A percentile compares a stretch with the other conserved stretches of the same genome.
Evolutionary conservation across 2,797 vertebrate species (phyloP).

Genomic region (Poeciliopsis gracilis): DNA sequence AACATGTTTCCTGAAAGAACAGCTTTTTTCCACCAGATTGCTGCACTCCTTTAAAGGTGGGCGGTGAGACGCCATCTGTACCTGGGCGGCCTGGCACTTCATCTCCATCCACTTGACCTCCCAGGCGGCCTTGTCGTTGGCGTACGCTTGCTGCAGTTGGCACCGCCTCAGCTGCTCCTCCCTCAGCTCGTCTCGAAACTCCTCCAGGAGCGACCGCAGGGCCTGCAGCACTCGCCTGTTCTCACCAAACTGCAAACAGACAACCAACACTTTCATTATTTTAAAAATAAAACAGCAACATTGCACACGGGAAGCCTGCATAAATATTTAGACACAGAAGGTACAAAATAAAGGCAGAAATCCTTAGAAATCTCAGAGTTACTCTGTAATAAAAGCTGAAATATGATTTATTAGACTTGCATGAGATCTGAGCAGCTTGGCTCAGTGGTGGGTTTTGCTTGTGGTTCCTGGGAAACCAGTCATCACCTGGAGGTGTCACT

Average conservation of each 20-base stretch:
- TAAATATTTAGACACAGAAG: background rate
- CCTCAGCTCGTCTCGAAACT: conserved; percentile 88
- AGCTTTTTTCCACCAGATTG: conserved; percentile 32
- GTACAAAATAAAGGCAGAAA: background rate
- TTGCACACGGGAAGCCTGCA: background rate
- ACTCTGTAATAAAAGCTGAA: background rate
- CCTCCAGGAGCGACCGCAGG: conserved; percentile 89
- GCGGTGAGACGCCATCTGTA: conserved; percentile 75
- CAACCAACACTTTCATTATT: background rate
- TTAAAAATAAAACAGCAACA: background rate
- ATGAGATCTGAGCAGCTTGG: background rate
- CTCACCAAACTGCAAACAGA: conserved; percentile 83
- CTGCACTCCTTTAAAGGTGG: conserved; percentile 54
- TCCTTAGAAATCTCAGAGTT: conserved; percentile 1
- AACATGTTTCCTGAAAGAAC: conserved; percentile 48
- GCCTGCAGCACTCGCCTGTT: conserved; percentile 87
- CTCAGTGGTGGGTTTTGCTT: background rate
- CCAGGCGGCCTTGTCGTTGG: conserved; percentile 93
- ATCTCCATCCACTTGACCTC: conserved; percentile 91
- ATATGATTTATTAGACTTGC: conserved; percentile 2
- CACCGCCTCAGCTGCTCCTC: conserved; percentile 87
- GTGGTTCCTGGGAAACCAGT: conserved; percentile 21
- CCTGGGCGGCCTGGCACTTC: conserved; percentile 89
- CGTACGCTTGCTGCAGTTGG: conserved; percentile 89
- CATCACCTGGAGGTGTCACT: conserved; percentile 29